These are phyloP conservation scores for Heterocephalus glaber DNA, from an alignment of 2,113 vertebrate species.

Conservation along the genomic window DNA sequence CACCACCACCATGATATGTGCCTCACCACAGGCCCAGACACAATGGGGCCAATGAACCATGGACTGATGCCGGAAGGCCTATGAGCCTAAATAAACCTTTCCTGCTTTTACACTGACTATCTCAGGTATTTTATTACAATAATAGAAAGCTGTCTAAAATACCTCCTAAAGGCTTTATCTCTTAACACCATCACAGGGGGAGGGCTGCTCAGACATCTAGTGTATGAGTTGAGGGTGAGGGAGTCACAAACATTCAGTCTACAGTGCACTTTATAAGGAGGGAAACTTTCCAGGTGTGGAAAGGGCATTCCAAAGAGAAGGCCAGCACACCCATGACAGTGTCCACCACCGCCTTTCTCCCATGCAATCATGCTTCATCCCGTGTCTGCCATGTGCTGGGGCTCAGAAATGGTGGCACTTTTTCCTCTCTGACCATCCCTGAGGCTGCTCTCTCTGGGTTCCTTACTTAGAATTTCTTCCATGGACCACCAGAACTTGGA, in stretches of 20 bases:
- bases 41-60: background rate
- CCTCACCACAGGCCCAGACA: background rate
- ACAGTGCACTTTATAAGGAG: background rate
- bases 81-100: background rate
- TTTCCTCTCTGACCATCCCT: background rate
- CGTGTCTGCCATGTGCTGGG: fast-evolving
- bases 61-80: too few species aligned
- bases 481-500: background rate
- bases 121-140: background rate
- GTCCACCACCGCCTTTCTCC: fast-evolving
- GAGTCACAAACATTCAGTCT: too few species aligned
- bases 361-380: fast-evolving
- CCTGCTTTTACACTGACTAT: background rate
- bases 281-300: background rate
- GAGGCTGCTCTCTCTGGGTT: background rate
- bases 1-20: background rate
- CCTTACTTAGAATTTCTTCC: background rate
- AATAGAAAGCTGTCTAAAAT: background rate
- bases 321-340: too few species aligned
- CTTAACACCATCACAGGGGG: background rate
- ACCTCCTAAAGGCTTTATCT: background rate
- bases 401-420: fast-evolving
- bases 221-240: too few species aligned
- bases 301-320: background rate
- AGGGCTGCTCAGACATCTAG: background rate